Conservation (phyloP, 2,113 vertebrate species). For the Tachycineta bicolor region DNA sequence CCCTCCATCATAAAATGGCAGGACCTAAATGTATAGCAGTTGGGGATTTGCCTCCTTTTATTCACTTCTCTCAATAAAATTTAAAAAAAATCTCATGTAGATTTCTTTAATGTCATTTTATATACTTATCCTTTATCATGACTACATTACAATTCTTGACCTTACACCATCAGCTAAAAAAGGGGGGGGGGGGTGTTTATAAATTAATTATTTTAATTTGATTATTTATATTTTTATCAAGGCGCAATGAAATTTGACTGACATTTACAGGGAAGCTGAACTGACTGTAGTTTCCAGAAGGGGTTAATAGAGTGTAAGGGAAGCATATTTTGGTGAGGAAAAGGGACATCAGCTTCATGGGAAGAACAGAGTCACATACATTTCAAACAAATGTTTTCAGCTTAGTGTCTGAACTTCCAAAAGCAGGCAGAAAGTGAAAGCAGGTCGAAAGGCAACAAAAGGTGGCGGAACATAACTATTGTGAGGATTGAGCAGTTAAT, state of each 20-base stretch:
- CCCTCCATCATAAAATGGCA: neutral
- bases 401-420: neutral
- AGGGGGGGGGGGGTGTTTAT: rapidly evolving
- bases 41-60: neutral
- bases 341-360: neutral
- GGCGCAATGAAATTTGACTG: neutral
- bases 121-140: neutral
- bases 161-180: neutral
- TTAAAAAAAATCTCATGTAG: neutral
- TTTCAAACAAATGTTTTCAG: neutral
- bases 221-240: neutral
- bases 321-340: neutral
- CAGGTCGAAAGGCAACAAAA: neutral
- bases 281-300: neutral
- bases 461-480: neutral
- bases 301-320: neutral
- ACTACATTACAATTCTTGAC: neutral
- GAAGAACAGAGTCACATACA: neutral
- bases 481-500: neutral
- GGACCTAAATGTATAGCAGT: neutral
- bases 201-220: neutral
- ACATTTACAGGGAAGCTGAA: neutral
- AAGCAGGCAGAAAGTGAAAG: neutral
- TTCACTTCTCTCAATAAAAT: neutral
- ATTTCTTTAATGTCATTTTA: neutral